Evolutionary conservation across 2,888 invertebrate species (phyloP).

Genomic region (Tolmerus cingulatus): DNA sequence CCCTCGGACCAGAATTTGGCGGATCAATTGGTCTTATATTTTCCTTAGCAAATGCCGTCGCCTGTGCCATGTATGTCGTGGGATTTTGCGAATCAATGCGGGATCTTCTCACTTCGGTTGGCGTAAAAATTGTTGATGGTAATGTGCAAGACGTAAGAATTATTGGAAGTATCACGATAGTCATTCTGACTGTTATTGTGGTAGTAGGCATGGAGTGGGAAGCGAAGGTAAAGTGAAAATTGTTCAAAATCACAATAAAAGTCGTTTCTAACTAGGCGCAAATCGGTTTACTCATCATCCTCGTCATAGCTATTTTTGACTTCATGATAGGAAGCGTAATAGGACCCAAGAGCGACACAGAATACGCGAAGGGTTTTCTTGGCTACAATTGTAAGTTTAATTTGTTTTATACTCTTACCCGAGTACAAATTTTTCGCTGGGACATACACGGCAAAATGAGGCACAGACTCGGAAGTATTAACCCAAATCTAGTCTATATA

Average conservation of each 20-base stretch:
- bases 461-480: too few relatives aligned
- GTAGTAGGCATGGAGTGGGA: conserved; percentile 98
- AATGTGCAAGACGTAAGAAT: conserved; percentile 78
- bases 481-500: too few relatives aligned
- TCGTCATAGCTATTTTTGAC: conserved; percentile 85
- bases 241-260: background rate
- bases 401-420: background rate
- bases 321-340: conserved; percentile 88
- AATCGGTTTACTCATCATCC: conserved; percentile 81
- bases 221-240: conserved; percentile 73
- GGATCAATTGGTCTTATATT: conserved; percentile 96
- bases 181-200: conserved; percentile 84
- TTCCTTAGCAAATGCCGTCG: conserved; percentile 95
- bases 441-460: too few relatives aligned
- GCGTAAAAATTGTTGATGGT: conserved; percentile 71
- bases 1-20: conserved; percentile 96
- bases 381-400: conserved; percentile 82
- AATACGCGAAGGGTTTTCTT: conserved; percentile 81
- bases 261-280: conserved; percentile 71
- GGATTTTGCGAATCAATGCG: conserved; percentile 94
- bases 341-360: conserved; percentile 77
- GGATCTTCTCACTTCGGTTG: conserved; percentile 70
- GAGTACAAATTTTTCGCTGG: too few relatives aligned
- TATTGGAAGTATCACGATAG: conserved; percentile 84
- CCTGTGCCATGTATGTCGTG: conserved; percentile 97